These are phyloP conservation scores for Dicycla oo DNA, from an alignment of 2,888 invertebrate genomes.

Conservation along the genomic window DNA sequence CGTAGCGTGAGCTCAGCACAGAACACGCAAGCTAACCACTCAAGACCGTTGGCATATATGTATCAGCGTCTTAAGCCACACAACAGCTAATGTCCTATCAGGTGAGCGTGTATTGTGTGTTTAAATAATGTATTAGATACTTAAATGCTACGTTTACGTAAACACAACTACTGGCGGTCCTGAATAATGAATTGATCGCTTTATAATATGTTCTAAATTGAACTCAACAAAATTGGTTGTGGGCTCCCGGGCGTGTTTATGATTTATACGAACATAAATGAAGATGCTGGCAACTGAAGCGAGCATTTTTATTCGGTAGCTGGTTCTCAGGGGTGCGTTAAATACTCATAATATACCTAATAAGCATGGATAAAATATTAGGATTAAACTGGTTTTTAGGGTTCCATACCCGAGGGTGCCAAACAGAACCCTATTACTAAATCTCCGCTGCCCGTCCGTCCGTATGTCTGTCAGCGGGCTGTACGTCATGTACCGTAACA, in stretches of 20 bases:
- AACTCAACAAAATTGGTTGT: slow-evolving; percentile 10
- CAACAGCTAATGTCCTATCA: neutral
- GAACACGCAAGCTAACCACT: too few relatives aligned
- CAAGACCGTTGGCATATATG: too few relatives aligned
- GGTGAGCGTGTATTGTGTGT: neutral
- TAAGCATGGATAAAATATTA: neutral
- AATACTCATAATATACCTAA: neutral
- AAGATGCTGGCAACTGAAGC: neutral
- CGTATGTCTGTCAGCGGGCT: too few relatives aligned
- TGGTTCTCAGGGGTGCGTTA: neutral
- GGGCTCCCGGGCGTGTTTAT: neutral
- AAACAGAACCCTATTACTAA: too few relatives aligned
- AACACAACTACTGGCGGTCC: slow-evolving; percentile 7
- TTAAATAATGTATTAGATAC: neutral
- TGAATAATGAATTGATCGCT: slow-evolving; percentile 52
- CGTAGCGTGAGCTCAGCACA: too few relatives aligned
- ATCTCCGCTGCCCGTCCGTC: too few relatives aligned
- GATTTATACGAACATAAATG: neutral
- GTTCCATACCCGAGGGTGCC: too few relatives aligned
- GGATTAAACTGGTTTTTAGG: neutral
- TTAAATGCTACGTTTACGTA: slow-evolving; percentile 1
- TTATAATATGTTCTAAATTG: slow-evolving; percentile 38
- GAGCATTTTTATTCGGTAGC: neutral
- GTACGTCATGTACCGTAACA: too few relatives aligned
- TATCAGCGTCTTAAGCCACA: too few relatives aligned